Evolutionary conservation across 2,888 invertebrate genomes (phyloP).

Genomic region (Campaea margaritaria): DNA sequence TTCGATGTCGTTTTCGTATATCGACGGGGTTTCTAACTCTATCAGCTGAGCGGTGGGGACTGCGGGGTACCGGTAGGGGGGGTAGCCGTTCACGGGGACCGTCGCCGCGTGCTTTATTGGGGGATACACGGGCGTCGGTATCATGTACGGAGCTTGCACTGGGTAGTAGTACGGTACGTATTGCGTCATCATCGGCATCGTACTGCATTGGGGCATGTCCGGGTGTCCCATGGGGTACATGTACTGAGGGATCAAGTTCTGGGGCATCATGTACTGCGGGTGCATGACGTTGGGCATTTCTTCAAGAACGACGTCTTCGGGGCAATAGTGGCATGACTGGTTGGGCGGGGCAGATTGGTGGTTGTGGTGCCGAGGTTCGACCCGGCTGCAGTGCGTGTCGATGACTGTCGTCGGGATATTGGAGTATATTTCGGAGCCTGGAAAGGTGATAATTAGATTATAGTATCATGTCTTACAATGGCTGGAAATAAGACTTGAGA

Average conservation of each 20-base stretch:
- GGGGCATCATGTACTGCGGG: constrained; percentile 54
- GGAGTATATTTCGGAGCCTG: constrained; percentile 75
- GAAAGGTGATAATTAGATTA: constrained; percentile 35
- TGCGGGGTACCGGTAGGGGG: constrained; percentile 74
- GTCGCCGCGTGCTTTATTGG: constrained; percentile 78
- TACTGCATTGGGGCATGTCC: constrained; percentile 54
- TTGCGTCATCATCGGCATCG: constrained; percentile 68
- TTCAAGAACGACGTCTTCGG: constrained; percentile 23
- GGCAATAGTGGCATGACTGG: constrained; percentile 50
- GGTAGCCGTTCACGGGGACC: constrained; percentile 80
- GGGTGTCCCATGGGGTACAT: constrained; percentile 52
- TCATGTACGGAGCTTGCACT: constrained; percentile 77
- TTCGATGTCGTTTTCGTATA: constrained; percentile 66
- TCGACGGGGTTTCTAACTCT: constrained; percentile 84
- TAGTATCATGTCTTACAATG: too few species aligned
- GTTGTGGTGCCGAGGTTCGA: constrained; percentile 55
- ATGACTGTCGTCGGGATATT: constrained; percentile 64
- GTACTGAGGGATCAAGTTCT: constrained; percentile 55
- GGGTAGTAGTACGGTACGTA: constrained; percentile 80
- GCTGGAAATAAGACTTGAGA: too few species aligned
- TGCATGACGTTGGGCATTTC: constrained; percentile 39
- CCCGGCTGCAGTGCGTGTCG: constrained; percentile 49
- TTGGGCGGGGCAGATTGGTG: constrained; percentile 33
- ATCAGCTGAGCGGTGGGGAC: constrained; percentile 89
- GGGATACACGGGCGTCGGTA: constrained; percentile 76